These are phyloP conservation scores for Pristionchus exspectatus DNA, from an alignment of 2,888 invertebrate genomes.

Conservation along the genomic window DNA sequence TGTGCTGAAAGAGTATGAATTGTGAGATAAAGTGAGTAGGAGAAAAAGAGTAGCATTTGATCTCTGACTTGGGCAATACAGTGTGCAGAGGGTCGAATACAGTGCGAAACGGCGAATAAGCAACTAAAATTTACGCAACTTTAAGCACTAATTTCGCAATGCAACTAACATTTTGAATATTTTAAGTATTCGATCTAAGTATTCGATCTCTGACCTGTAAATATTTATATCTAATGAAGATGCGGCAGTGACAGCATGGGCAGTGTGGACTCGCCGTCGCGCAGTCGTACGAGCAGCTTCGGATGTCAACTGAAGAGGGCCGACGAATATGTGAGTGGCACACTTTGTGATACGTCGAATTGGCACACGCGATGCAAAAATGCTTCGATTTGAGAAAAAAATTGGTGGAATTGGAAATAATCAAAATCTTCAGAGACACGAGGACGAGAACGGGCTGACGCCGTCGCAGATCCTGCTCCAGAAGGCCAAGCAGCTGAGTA, in stretches of 20 bases:
- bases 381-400: neutral
- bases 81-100: too few species aligned
- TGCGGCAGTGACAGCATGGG: slow-evolving; percentile 52
- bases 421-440: neutral
- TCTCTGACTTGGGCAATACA: too few species aligned
- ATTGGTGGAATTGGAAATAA: neutral
- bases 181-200: too few species aligned
- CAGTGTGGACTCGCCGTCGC: slow-evolving; percentile 55
- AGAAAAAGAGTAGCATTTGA: too few species aligned
- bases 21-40: too few species aligned
- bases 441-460: slow-evolving; percentile 19
- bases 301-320: slow-evolving; percentile 29
- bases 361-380: neutral
- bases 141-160: too few species aligned
- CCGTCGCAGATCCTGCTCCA: slow-evolving; percentile 37
- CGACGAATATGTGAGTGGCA: neutral
- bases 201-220: too few species aligned
- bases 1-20: too few species aligned
- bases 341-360: neutral
- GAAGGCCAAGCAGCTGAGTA: slow-evolving; percentile 47
- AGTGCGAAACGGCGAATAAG: too few species aligned
- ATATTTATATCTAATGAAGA: neutral
- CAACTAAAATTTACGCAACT: too few species aligned
- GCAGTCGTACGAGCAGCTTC: slow-evolving; percentile 23
- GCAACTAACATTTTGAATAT: too few species aligned